A percentile compares a stretch with the other conserved stretches of the same genome.
Evolutionary conservation across 2,797 vertebrate species (phyloP).

Genomic region (Girardinus metallicus): DNA sequence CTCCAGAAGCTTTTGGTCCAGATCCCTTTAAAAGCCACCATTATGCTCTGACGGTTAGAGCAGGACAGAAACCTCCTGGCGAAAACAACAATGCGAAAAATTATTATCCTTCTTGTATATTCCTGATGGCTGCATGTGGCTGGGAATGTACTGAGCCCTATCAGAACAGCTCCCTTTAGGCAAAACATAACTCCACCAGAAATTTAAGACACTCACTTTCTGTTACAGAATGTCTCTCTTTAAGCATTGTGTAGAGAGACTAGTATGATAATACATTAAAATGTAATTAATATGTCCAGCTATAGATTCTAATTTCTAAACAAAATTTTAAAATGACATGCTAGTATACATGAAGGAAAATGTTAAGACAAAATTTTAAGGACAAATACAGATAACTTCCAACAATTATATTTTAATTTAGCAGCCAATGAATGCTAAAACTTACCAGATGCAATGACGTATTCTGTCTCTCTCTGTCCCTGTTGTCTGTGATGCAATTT

Average conservation of each 20-base stretch:
- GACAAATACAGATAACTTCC: background rate
- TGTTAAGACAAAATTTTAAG: background rate
- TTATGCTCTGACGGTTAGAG: constrained; percentile 84
- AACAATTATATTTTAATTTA: constrained; percentile 1
- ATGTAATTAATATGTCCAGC: constrained; percentile 20
- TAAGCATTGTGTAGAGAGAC: constrained; percentile 50
- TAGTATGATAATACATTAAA: constrained; percentile 35
- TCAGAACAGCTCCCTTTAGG: constrained; percentile 58
- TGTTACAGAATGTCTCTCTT: constrained; percentile 60
- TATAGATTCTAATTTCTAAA: background rate
- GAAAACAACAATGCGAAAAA: constrained; percentile 66
- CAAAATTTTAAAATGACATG: background rate
- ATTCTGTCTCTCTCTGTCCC: constrained; percentile 54
- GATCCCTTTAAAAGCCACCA: constrained; percentile 94
- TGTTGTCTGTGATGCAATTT: constrained; percentile 49
- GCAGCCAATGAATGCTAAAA: constrained; percentile 31
- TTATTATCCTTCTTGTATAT: constrained; percentile 72
- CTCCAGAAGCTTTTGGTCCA: constrained; percentile 98
- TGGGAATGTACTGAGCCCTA: constrained; percentile 63
- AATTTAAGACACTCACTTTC: constrained; percentile 67
- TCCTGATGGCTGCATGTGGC: constrained; percentile 52
- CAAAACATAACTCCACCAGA: constrained; percentile 59
- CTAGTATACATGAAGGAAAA: background rate
- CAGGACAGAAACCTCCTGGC: constrained; percentile 87
- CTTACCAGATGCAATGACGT: constrained; percentile 64